These are phyloP conservation scores for Meloe dianella DNA, from an alignment of 2,888 invertebrate species.

Conservation along the genomic window DNA sequence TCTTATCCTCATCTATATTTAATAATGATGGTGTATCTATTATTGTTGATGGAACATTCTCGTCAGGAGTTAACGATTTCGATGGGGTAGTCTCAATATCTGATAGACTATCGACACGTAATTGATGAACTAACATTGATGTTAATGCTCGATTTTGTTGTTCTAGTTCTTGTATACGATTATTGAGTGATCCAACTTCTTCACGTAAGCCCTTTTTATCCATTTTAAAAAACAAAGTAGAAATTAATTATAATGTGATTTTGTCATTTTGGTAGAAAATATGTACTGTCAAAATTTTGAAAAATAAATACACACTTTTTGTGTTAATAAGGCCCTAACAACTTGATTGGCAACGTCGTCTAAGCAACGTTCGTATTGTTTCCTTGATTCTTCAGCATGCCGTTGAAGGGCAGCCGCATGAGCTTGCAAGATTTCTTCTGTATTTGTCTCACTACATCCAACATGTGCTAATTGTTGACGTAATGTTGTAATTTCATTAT, in stretches of 20 bases:
- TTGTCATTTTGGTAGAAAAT: too few relatives aligned
- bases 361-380: conserved; percentile 79
- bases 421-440: conserved; percentile 64
- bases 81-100: conserved; percentile 26
- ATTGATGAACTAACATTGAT: conserved; percentile 70
- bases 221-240: neutral
- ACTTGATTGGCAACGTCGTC: conserved; percentile 86
- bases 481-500: conserved; percentile 72
- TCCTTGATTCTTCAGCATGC: conserved; percentile 70
- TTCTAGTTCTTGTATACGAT: conserved; percentile 78
- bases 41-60: conserved; percentile 25
- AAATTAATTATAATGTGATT: too few relatives aligned
- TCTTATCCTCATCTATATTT: conserved; percentile 45
- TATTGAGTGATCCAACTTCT: conserved; percentile 75
- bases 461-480: conserved; percentile 64
- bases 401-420: conserved; percentile 68
- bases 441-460: conserved; percentile 59
- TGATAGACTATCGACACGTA: conserved; percentile 57
- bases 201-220: conserved; percentile 72
- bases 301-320: conserved; percentile 67
- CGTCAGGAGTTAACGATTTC: conserved; percentile 64
- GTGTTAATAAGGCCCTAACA: conserved; percentile 80
- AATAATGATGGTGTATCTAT: conserved; percentile 37
- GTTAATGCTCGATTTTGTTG: conserved; percentile 78
- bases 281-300: neutral